A percentile compares a stretch with the other conserved stretches of the same genome.
phyloP scores from a whole-genome alignment of 2,888 invertebrate species.

The Dichetophora obliterata region DNA sequence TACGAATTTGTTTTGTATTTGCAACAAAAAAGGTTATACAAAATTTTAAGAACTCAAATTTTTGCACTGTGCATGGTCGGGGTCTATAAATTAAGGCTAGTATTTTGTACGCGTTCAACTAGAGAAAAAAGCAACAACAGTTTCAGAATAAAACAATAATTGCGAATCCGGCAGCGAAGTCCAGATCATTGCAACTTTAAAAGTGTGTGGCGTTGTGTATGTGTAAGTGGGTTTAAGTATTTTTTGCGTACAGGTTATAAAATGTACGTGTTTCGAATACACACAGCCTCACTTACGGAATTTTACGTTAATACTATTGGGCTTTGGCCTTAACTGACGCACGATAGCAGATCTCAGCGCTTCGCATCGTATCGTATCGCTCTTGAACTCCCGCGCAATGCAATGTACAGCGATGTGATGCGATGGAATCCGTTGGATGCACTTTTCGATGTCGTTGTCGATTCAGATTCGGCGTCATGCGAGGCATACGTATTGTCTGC shows the following conservation, averaged over 20 bases:
- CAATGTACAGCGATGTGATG: constrained; percentile 6
- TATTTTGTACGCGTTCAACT: not conserved
- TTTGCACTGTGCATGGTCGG: not conserved
- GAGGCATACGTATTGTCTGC: constrained; percentile 1
- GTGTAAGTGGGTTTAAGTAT: not conserved
- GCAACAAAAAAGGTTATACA: no score
- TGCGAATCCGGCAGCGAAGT: constrained; percentile 16
- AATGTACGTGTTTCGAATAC: constrained; percentile 36
- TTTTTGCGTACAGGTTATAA: constrained; percentile 30
- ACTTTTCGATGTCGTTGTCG: constrained; percentile 30
- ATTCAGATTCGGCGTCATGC: constrained; percentile 23
- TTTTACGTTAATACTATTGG: constrained; percentile 12
- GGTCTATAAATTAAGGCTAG: not conserved
- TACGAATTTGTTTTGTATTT: no score
- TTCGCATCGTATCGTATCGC: not conserved
- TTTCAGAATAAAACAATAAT: constrained; percentile 23
- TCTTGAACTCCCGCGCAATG: constrained; percentile 9
- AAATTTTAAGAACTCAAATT: not conserved
- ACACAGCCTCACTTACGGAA: constrained; percentile 31
- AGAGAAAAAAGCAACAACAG: constrained; percentile 1
- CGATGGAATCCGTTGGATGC: constrained; percentile 35
- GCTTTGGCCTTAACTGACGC: not conserved
- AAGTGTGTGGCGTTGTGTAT: not conserved
- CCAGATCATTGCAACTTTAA: not conserved
- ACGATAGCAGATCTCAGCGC: not conserved